phyloP scores from a whole-genome alignment of 2,888 invertebrate species.

The Polymixis flavicincta region DNA sequence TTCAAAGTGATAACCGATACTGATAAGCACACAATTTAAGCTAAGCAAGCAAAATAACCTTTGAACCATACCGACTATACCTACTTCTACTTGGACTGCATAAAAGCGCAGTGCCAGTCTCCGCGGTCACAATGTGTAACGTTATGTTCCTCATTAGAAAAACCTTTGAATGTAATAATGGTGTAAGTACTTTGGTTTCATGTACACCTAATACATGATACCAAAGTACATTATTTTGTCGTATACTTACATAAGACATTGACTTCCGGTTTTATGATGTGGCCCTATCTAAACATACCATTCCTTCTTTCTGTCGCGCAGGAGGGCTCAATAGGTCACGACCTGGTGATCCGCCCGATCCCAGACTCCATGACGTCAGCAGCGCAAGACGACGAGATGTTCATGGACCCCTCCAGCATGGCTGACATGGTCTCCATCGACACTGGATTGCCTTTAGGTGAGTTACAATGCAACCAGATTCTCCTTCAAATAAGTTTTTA shows the following conservation, averaged over 20 bases:
- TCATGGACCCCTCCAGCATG: slow-evolving; percentile 92
- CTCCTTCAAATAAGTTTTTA: too few relatives aligned
- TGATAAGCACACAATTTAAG: slow-evolving; percentile 13
- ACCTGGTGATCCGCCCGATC: slow-evolving; percentile 96
- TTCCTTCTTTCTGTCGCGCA: slow-evolving; percentile 76
- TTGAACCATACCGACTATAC: neutral
- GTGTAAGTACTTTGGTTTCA: too few relatives aligned
- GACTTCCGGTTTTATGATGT: neutral
- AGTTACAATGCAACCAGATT: slow-evolving; percentile 52
- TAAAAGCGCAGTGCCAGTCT: neutral
- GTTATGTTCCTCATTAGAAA: too few relatives aligned
- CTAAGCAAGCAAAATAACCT: neutral
- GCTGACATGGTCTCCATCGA: slow-evolving; percentile 92
- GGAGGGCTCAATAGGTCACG: slow-evolving; percentile 98
- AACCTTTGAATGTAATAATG: too few relatives aligned
- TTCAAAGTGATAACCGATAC: slow-evolving; percentile 21
- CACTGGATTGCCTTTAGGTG: slow-evolving; percentile 91
- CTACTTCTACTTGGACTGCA: neutral
- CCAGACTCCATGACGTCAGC: slow-evolving; percentile 92
- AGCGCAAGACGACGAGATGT: slow-evolving; percentile 93
- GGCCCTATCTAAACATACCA: neutral
- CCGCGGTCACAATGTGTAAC: too few relatives aligned
- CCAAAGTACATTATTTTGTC: too few relatives aligned
- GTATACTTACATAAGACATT: neutral
- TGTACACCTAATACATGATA: too few relatives aligned